These are phyloP conservation scores for Musca domestica DNA, from an alignment of 1,140 invertebrate genomes.

Conservation along the genomic window DNA sequence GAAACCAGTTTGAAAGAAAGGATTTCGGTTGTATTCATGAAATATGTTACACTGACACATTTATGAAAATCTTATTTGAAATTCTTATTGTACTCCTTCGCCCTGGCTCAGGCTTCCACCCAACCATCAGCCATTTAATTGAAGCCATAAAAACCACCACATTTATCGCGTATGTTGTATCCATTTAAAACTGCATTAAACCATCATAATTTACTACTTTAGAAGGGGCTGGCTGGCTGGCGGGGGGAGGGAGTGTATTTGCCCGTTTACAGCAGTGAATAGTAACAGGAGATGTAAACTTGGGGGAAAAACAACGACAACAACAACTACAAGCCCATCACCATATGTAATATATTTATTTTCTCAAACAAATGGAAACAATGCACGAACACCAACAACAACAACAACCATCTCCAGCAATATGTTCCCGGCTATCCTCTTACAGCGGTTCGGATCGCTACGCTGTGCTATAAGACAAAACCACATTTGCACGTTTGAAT, in stretches of 20 bases:
- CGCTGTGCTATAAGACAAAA: no score
- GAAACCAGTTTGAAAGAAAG: no score
- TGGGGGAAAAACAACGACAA: no score
- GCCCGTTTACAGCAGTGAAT: no score
- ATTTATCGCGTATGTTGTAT: slow-evolving; percentile 12
- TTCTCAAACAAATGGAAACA: neutral
- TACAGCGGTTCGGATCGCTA: no score
- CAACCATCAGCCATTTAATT: neutral
- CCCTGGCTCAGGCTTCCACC: neutral
- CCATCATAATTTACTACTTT: slow-evolving; percentile 21
- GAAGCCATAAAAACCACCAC: neutral
- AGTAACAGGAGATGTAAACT: no score
- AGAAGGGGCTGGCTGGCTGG: neutral
- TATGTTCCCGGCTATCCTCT: no score
- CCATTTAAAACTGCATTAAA: slow-evolving; percentile 21
- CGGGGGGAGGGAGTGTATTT: no score
- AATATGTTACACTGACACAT: slow-evolving; percentile 17
- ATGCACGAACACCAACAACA: no score
- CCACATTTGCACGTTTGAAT: slow-evolving; percentile 12
- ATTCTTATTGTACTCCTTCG: no score
- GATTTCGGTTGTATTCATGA: neutral
- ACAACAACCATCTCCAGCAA: no score
- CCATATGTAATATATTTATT: slow-evolving; percentile 8
- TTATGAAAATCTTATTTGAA: slow-evolving; percentile 9
- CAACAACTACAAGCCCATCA: neutral